These are phyloP conservation scores for Octodonta nipae DNA, from an alignment of 2,888 invertebrate genomes.

Conservation along the genomic window DNA sequence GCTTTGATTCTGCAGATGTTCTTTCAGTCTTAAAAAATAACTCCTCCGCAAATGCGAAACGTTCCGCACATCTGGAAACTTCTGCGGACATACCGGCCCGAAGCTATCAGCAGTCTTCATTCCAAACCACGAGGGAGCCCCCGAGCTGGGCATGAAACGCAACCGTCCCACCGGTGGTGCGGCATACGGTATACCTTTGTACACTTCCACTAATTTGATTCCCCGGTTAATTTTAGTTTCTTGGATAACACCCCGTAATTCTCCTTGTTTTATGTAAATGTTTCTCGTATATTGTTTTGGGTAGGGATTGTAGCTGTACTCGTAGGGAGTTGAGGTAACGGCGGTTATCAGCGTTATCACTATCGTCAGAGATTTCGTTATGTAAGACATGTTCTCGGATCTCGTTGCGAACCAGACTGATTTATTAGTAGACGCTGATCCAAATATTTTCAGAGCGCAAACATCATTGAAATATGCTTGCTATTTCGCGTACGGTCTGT, in stretches of 20 bases:
- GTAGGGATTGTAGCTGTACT: constrained; percentile 11
- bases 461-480: no score
- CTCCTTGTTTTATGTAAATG: constrained; percentile 49
- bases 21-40: constrained; percentile 57
- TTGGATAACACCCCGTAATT: constrained; percentile 52
- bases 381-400: constrained; percentile 12
- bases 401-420: constrained; percentile 6
- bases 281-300: constrained; percentile 17
- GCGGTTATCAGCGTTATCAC: constrained; percentile 14
- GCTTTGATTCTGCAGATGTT: constrained; percentile 55
- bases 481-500: no score
- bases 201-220: constrained; percentile 57
- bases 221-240: constrained; percentile 49
- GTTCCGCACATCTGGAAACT: constrained; percentile 52
- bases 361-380: constrained; percentile 18
- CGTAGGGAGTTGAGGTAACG: constrained; percentile 5
- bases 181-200: constrained; percentile 69
- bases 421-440: no score
- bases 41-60: constrained; percentile 54
- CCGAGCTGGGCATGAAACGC: constrained; percentile 45
- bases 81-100: constrained; percentile 78
- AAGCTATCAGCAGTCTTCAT: constrained; percentile 55
- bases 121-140: constrained; percentile 68
- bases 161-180: constrained; percentile 60
- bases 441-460: no score